Evolutionary conservation across 2,113 vertebrate species (phyloP), one percentile per base, ranked within the genome.

Genomic region (Cheilinus undulatus): DNA sequence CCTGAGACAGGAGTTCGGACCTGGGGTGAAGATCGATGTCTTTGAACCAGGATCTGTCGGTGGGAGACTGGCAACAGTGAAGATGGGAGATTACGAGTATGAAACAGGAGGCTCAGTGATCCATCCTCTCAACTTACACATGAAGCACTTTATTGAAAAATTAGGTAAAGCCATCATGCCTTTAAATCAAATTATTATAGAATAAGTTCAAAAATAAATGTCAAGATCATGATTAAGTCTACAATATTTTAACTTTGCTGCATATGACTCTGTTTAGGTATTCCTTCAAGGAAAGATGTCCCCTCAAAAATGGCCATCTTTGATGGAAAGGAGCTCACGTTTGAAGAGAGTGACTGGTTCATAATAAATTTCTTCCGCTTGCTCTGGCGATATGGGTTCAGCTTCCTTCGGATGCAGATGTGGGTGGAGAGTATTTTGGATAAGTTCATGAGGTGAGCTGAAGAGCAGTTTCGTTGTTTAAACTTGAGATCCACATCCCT

Each of bases 101-200:
- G 97, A 99, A 88, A 92, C 87, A 0, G 97, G 97, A 54, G 97
- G 95, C 0, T 32, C 95, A 0, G 14, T 96, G 24, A 94, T 99
- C 64, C 97, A 98, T 80, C 96, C 97, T 14, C 91, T 99, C 28
- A 97, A 99, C 87, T 92, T 98, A 27, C 96, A 99, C 84, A 97
- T 97, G 96, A 98, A 98, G 80, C 92, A 96, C 22, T 97, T 99
- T 69, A 90, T 96, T 77, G 95, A 97, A 62, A 95, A 91, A 66
- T 73, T 98, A 75, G 96, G 97, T 97, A 90, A 83, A 7, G 20
- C 27, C 50, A 27, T 9, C 12, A 5, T 15, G 13, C 1, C 10
- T 10, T 17, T 13, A n/a, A n/a, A n/a, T n/a, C n/a, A n/a, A n/a
- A n/a, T n/a, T n/a, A n/a, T n/a, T n/a, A n/a, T n/a, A n/a, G n/a